Percentiles rank a stretch among this genome's conserved stretches.
These are phyloP conservation scores for Drosophila emarginata DNA, from an alignment of 2,888 invertebrate genomes.

Conservation along the genomic window DNA sequence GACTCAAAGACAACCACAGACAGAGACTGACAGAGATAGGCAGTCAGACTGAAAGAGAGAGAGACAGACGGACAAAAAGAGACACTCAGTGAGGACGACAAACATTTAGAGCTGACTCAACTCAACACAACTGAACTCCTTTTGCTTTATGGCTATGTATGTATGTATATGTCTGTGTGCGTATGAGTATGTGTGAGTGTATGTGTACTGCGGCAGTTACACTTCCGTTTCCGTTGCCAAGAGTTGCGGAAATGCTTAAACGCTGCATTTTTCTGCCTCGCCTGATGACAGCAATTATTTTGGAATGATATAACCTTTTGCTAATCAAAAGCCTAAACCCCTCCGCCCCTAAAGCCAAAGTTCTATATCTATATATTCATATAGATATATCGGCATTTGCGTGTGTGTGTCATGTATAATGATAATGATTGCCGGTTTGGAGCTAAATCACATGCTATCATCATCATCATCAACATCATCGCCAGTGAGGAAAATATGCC, in stretches of 20 bases:
- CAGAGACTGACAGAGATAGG: constrained; percentile 13
- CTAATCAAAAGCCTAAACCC: constrained; percentile 60
- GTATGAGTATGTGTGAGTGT: constrained; percentile 14
- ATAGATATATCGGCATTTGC: neutral
- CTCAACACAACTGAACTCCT: neutral
- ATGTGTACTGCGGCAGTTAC: constrained; percentile 65
- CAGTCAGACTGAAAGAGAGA: constrained; percentile 12
- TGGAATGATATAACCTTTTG: constrained; percentile 66
- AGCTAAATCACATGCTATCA: constrained; percentile 6
- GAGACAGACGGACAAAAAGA: constrained; percentile 32
- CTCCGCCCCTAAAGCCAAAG: neutral
- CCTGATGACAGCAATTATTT: constrained; percentile 73
- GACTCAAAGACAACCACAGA: constrained; percentile 42
- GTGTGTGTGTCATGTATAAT: constrained; percentile 4
- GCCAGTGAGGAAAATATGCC: constrained; percentile 21
- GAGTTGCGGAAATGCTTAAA: constrained; percentile 68
- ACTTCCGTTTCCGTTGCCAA: constrained; percentile 72
- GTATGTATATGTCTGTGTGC: too few species aligned
- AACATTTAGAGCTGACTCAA: constrained; percentile 15
- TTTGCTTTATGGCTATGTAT: neutral
- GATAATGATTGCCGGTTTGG: constrained; percentile 4
- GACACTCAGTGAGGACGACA: constrained; percentile 5
- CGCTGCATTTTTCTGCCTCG: constrained; percentile 67
- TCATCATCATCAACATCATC: neutral
- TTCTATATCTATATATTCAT: neutral